Base-by-base conservation (phyloP, 2,888 invertebrate genomes). In the Ischnura elegans region DNA sequence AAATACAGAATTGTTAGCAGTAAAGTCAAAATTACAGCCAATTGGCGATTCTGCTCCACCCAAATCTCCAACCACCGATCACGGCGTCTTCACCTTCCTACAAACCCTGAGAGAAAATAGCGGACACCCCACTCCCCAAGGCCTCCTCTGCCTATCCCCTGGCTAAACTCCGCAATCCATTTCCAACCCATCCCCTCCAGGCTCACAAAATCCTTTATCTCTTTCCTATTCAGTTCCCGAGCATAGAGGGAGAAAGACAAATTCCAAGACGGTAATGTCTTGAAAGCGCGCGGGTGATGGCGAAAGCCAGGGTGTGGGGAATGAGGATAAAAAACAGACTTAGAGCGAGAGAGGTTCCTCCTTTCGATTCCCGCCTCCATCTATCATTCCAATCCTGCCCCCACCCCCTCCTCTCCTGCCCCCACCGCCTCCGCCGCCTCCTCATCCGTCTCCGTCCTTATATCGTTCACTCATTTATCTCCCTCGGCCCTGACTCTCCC, bases 261-360 rank as follows among this genome's bases (percentile, higher is more conserved):
- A 90, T 90, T 90, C 90, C 90, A 90, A 90, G 90, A 90, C 66
- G 90, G 55, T 66, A 87, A 55, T 55, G 87, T 87, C 87, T 47
- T 51, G 55, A 55, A 36, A 43, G 86, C 86, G 16, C 13, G 86
- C 76, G 36, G 55, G 29, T 55, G 55, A 87, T 87, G 61, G 61
- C 90, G 87, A 87, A 36, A 55, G 42, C 87, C 29, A 42, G 21
- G 61, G 61, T 21, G 21, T 25, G 61, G 61, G 5, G 76, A 10
- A 36, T 2, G 36, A 45, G 8, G 21, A 61, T 42, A 90, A 90
- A 90, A 90, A 61, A 66, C n/a, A 1, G 29, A n/a, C n/a, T n/a
- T n/a, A n/a, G n/a, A n/a, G n/a, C n/a, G n/a, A n/a, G n/a, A 90
- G n/a, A 46, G 61, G 43, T 66, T 61, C 87, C 51, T 51, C 51